Evolutionary conservation across 2,113 vertebrate genomes (phyloP).

Genomic region (Neolamprologus modestus): DNA sequence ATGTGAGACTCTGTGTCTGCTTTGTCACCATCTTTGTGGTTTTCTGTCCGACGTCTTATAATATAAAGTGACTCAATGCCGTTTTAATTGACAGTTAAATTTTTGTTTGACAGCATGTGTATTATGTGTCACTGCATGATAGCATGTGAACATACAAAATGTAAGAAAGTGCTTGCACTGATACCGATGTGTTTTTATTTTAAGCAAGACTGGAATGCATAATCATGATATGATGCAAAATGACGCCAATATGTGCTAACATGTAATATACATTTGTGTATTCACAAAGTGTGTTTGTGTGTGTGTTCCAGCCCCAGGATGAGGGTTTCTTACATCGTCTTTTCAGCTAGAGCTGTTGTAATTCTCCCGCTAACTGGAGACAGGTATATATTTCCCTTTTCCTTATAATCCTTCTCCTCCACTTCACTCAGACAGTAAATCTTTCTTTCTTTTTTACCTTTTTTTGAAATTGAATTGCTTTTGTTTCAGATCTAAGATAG

Average conservation of each 20-base stretch:
- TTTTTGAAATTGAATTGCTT: not conserved
- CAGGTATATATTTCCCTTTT: constrained; percentile 69
- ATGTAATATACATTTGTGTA: not conserved
- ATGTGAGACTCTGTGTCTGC: not conserved
- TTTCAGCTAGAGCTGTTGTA: constrained; percentile 79
- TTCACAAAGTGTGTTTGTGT: not conserved
- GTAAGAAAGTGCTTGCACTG: not conserved
- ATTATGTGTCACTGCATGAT: not conserved
- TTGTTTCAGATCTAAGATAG: constrained; percentile 68
- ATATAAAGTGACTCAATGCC: not conserved
- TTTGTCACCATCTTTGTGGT: not conserved
- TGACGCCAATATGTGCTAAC: not conserved
- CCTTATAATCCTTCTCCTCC: not conserved
- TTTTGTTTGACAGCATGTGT: not conserved
- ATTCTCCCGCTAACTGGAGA: constrained; percentile 89
- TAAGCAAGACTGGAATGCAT: not conserved
- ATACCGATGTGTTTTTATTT: not conserved
- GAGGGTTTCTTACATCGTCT: constrained; percentile 92
- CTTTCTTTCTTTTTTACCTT: not conserved
- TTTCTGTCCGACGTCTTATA: not conserved
- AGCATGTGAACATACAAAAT: not conserved
- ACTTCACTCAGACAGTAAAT: not conserved
- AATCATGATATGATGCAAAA: not conserved
- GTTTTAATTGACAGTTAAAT: not conserved
- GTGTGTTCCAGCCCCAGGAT: constrained; percentile 82